These are phyloP conservation scores for Zaprionus lineosus DNA, from an alignment of 2,888 invertebrate genomes.

Conservation along the genomic window DNA sequence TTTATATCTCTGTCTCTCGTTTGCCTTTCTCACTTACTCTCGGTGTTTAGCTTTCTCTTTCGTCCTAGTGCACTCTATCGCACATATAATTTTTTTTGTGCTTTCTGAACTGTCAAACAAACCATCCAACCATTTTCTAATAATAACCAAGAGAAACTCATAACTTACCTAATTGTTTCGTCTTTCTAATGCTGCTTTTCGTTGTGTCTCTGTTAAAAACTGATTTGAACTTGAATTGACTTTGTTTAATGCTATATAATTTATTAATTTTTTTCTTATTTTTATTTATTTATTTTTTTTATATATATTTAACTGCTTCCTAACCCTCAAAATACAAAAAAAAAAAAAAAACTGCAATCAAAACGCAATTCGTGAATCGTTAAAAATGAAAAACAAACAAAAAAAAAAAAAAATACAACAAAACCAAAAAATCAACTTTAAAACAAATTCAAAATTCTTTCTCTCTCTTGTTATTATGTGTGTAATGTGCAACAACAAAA, in stretches of 20 bases:
- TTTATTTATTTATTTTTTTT: constrained; percentile 60
- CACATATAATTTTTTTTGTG: too few species aligned
- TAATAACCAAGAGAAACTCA: constrained; percentile 22
- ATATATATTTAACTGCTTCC: constrained; percentile 59
- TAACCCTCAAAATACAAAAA: constrained; percentile 45
- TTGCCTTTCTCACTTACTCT: constrained; percentile 10
- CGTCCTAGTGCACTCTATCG: constrained; percentile 47
- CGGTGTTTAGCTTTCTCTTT: constrained; percentile 69
- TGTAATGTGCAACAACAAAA: constrained; percentile 48
- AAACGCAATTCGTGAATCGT: too few species aligned
- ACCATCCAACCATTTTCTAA: constrained; percentile 6
- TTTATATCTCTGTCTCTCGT: neutral
- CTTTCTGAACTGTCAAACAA: constrained; percentile 12
- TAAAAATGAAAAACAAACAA: constrained; percentile 2
- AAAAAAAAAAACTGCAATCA: constrained; percentile 15
- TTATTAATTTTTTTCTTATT: constrained; percentile 53
- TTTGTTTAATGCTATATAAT: constrained; percentile 39
- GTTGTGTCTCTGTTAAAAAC: constrained; percentile 35
- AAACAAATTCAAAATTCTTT: constrained; percentile 69
- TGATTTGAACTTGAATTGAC: constrained; percentile 30
- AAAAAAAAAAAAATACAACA: constrained; percentile 43
- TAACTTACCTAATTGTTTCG: constrained; percentile 23
- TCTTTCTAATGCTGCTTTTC: constrained; percentile 51
- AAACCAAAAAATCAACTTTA: constrained; percentile 41
- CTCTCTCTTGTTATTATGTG: constrained; percentile 71